Evolutionary conservation across 2,888 invertebrate genomes (phyloP).

Genomic region (Entomobrya multifasciata): DNA sequence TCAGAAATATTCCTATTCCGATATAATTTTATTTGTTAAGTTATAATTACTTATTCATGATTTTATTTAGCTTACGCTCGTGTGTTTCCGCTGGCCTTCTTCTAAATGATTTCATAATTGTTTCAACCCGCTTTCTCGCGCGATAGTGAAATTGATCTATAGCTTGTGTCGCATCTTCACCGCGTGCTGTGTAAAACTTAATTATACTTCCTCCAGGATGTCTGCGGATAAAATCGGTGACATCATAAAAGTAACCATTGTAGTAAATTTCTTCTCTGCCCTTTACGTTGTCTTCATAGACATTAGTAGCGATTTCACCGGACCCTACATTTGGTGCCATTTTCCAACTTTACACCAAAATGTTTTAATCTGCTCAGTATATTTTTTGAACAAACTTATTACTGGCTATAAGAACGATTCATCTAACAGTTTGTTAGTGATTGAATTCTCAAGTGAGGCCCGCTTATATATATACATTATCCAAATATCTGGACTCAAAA

Average conservation of each 20-base stretch:
- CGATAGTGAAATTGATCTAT: constrained; percentile 62
- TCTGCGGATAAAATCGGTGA: constrained; percentile 51
- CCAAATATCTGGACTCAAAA: too few relatives aligned
- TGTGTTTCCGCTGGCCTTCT: constrained; percentile 25
- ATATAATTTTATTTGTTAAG: not conserved
- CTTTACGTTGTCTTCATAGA: too few relatives aligned
- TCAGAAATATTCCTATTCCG: not conserved
- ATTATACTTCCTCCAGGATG: constrained; percentile 63
- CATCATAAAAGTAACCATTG: constrained; percentile 54
- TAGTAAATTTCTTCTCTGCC: constrained; percentile 25
- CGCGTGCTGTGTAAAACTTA: constrained; percentile 57
- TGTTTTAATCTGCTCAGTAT: too few relatives aligned
- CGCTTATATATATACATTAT: too few relatives aligned
- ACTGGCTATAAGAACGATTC: too few relatives aligned
- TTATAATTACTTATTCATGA: not conserved
- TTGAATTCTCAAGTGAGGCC: too few relatives aligned
- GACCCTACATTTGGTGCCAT: not conserved
- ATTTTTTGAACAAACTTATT: too few relatives aligned
- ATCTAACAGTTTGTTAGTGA: too few relatives aligned
- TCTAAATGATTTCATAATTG: constrained; percentile 54
- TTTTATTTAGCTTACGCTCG: constrained; percentile 23
- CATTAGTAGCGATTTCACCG: too few relatives aligned
- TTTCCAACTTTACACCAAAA: too few relatives aligned
- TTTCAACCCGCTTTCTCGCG: constrained; percentile 21
- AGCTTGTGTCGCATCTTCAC: constrained; percentile 63